Evolutionary conservation across 2,888 invertebrate species (phyloP).

Genomic region (Xanthorhoe designata): DNA sequence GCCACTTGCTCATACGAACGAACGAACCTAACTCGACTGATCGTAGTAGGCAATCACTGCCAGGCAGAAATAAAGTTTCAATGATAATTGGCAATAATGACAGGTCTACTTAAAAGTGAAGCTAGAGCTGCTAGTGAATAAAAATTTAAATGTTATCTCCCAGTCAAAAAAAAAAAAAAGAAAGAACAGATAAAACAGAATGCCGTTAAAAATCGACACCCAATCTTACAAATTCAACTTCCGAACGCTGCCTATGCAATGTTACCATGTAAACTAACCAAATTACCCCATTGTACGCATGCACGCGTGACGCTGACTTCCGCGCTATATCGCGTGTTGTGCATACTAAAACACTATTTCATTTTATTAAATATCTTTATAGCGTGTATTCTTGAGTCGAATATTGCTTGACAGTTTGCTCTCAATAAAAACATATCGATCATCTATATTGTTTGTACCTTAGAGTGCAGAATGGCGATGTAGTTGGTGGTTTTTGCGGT

Average conservation of each 20-base stretch:
- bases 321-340: constrained; percentile 49
- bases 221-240: constrained; percentile 11
- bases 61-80: too few species aligned
- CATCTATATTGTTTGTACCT: background rate
- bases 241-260: constrained; percentile 21
- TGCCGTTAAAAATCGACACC: constrained; percentile 2
- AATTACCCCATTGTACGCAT: constrained; percentile 41
- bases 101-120: too few species aligned
- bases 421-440: background rate
- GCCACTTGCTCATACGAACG: too few species aligned
- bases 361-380: constrained; percentile 10
- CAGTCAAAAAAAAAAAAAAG: background rate
- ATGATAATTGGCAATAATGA: too few species aligned
- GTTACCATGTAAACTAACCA: constrained; percentile 37
- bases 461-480: constrained; percentile 14
- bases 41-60: too few species aligned
- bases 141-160: too few species aligned
- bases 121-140: too few species aligned
- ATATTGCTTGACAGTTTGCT: constrained; percentile 15
- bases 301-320: constrained; percentile 55
- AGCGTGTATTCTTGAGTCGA: background rate
- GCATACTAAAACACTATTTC: constrained; percentile 32
- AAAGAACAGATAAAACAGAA: background rate
- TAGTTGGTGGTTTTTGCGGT: constrained; percentile 31
- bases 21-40: too few species aligned